Conservation (phyloP, 2,113 vertebrate species). For the Phalacrocorax aristotelis region DNA sequence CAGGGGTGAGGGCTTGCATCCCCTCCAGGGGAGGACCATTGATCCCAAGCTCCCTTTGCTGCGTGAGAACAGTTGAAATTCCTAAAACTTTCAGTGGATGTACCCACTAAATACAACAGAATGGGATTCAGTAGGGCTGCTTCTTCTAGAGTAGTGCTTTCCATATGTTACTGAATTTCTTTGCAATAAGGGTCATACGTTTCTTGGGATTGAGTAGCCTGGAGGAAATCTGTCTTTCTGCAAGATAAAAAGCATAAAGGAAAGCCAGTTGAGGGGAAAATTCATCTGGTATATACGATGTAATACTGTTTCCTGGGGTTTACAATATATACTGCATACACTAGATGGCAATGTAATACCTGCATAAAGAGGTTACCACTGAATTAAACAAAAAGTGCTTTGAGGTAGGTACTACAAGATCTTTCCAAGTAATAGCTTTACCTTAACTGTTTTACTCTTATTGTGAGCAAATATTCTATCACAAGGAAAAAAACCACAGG, state of each 20-base stretch:
- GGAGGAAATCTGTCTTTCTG: not conserved
- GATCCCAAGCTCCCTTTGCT: not conserved
- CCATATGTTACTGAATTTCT: not conserved
- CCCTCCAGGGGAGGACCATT: not conserved
- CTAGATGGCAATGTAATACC: constrained; percentile 69
- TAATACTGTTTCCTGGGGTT: not conserved
- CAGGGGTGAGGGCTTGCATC: fast-evolving
- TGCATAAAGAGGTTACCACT: not conserved
- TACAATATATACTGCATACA: not conserved
- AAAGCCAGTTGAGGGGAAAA: not conserved
- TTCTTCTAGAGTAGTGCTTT: not conserved
- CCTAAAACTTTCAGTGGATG: not conserved
- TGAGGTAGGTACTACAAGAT: not conserved
- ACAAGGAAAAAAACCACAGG: not conserved
- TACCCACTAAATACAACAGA: not conserved
- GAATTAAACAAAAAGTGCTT: not conserved
- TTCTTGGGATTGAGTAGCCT: not conserved
- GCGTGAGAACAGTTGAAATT: not conserved
- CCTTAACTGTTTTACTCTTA: not conserved
- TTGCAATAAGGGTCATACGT: fast-evolving
- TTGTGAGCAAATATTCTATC: not conserved
- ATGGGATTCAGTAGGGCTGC: not conserved
- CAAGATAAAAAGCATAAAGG: not conserved
- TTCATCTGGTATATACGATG: not conserved
- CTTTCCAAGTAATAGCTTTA: not conserved